Evolutionary conservation across 2,113 vertebrate genomes (phyloP).

Genomic region (Argyrosomus japonicus): DNA sequence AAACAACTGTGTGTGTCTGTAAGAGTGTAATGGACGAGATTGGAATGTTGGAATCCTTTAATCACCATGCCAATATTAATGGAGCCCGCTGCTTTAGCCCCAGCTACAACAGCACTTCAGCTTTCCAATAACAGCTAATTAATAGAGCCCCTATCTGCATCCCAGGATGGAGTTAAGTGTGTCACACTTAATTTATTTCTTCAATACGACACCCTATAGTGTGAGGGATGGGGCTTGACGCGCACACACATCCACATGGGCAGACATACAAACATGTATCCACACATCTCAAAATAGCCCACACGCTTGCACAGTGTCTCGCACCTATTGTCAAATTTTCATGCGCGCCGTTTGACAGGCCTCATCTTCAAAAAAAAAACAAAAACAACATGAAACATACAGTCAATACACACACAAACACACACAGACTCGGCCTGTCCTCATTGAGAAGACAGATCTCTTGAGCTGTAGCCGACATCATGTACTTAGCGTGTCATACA

Average conservation of each 20-base stretch:
- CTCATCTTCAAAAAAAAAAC: slow-evolving; percentile 26
- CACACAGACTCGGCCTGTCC: neutral
- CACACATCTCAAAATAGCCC: neutral
- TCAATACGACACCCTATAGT: slow-evolving; percentile 43
- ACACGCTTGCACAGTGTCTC: neutral
- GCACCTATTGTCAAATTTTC: neutral
- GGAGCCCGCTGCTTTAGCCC: slow-evolving; percentile 45
- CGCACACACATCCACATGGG: neutral
- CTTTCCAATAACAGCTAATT: slow-evolving; percentile 76
- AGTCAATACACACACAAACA: slow-evolving; percentile 9
- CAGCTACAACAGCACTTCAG: slow-evolving; percentile 51
- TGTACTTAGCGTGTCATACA: slow-evolving; percentile 77
- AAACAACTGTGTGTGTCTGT: slow-evolving; percentile 26
- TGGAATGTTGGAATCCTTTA: slow-evolving; percentile 58
- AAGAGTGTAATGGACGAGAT: slow-evolving; percentile 19
- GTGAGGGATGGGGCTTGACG: slow-evolving; percentile 13
- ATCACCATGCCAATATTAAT: slow-evolving; percentile 69
- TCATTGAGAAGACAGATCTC: slow-evolving; percentile 59
- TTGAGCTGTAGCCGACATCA: slow-evolving; percentile 69
- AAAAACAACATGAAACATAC: slow-evolving; percentile 10
- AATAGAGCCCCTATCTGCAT: slow-evolving; percentile 69
- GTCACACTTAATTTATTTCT: slow-evolving; percentile 71
- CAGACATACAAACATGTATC: neutral
- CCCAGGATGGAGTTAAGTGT: slow-evolving; percentile 62
- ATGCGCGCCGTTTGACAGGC: slow-evolving; percentile 30